These are phyloP conservation scores for Glyptemys insculpta DNA, from an alignment of 2,797 vertebrate species.

Conservation along the genomic window DNA sequence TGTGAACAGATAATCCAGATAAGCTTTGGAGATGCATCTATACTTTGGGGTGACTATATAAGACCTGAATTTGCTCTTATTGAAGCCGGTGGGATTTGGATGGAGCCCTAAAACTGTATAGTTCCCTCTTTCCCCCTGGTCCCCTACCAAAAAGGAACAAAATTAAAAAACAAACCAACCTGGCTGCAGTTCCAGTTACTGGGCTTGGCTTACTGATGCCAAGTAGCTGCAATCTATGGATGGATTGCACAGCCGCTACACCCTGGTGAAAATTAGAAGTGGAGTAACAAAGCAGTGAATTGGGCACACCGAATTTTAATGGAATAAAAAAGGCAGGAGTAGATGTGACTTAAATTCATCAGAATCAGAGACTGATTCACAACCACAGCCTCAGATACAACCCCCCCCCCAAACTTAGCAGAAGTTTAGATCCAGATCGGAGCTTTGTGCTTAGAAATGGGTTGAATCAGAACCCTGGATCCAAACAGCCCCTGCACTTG, in stretches of 20 bases:
- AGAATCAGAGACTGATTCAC: neutral
- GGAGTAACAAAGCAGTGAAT: neutral
- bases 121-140: fast-evolving
- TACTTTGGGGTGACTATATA: neutral
- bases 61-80: neutral
- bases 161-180: neutral
- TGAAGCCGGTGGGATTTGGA: neutral
- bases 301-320: neutral
- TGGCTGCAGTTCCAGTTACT: neutral
- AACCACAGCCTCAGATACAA: neutral
- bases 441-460: slow-evolving; percentile 23
- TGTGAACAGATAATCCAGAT: slow-evolving; percentile 37
- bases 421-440: neutral
- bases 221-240: neutral
- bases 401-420: neutral
- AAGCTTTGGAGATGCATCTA: slow-evolving; percentile 5
- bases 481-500: neutral
- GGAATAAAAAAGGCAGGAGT: neutral
- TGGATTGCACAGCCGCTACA: neutral
- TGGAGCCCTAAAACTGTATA: neutral
- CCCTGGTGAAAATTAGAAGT: neutral
- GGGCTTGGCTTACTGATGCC: neutral
- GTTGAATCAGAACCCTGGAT: neutral
- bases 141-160: neutral
- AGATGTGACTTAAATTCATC: neutral